Evolutionary conservation across 1,140 invertebrate genomes (phyloP), one percentile per base, ranked within the genome.

Genomic region (Penaeus chinensis): DNA sequence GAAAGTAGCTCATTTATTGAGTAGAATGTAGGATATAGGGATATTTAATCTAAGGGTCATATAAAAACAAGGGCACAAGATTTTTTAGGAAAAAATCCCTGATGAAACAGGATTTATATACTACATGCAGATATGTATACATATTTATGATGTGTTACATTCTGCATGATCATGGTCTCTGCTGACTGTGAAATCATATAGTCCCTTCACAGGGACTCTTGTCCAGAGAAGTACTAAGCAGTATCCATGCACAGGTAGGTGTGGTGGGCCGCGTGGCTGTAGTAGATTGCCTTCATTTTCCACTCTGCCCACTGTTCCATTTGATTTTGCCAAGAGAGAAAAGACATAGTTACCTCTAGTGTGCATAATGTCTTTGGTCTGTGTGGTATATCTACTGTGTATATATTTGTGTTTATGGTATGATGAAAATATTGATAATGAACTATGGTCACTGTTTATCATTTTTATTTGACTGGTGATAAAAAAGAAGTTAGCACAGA

Each of bases 301-400:
- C 32, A 85, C 71, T 78, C 37, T 42, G 74, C 61, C 74, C 83
- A 85, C 18, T 78, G 27, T 77, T 54, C 74, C 24, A 62, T 32
- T 69, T 77, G 66, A 74, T 87, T 69, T 82, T 22, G 18, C 80
- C 80, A 83, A 87, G 83, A 83, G 86, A 83, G 82, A 82, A 74
- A 76, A 76, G 61, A 62, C 85, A 87, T 87, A 82, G 85, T 60
- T 42, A 62, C 79, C 85, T 87, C 69, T 80, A 65, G 20, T 86
- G 74, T 74, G 60, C 62, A 18, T 20, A 42, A 62, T 32, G 37
- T 62, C 19, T 65, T 37, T 42, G 24, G 62, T 82, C n/a, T 27
- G 37, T 82, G 54, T 82, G 42, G 20, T 82, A 62, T 63, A 37
- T 60, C 47, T 79, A 60, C 42, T 79, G 37, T 79, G 54, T 32